These are phyloP conservation scores for Drymodes brunneopygia DNA, from an alignment of 2,113 vertebrate genomes.

Conservation along the genomic window DNA sequence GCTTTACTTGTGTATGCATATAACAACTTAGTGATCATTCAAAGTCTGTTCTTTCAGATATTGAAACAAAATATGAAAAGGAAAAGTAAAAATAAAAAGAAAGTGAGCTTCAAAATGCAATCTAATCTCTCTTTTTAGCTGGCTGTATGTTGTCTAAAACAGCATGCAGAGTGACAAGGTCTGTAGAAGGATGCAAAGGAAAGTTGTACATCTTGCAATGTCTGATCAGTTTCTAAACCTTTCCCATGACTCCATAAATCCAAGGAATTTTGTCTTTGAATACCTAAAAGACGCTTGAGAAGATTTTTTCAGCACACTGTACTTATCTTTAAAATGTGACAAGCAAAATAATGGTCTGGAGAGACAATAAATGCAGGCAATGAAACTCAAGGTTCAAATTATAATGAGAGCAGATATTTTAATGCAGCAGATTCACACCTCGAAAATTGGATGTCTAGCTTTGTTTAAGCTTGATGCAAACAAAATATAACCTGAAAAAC, in stretches of 20 bases:
- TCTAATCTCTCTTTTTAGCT: neutral
- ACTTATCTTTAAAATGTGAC: neutral
- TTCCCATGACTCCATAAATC: neutral
- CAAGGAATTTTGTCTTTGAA: neutral
- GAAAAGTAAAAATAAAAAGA: neutral
- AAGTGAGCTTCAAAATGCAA: neutral
- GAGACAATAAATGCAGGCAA: neutral
- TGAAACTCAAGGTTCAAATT: neutral
- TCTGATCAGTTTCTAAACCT: neutral
- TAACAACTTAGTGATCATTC: neutral
- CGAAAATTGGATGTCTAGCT: neutral
- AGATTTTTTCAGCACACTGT: neutral
- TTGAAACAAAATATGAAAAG: neutral
- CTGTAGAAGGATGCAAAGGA: neutral
- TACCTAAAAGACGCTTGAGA: neutral
- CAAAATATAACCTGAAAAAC: neutral
- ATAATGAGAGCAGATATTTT: neutral
- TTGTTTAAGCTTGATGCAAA: neutral
- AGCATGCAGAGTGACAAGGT: neutral
- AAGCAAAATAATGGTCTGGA: neutral
- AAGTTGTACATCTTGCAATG: neutral
- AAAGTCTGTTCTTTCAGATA: neutral
- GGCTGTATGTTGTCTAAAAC: neutral
- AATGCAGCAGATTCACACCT: neutral
- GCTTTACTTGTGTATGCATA: neutral